Evolutionary conservation across 2,113 vertebrate species (phyloP).

Genomic region (Ochotona princeps): DNA sequence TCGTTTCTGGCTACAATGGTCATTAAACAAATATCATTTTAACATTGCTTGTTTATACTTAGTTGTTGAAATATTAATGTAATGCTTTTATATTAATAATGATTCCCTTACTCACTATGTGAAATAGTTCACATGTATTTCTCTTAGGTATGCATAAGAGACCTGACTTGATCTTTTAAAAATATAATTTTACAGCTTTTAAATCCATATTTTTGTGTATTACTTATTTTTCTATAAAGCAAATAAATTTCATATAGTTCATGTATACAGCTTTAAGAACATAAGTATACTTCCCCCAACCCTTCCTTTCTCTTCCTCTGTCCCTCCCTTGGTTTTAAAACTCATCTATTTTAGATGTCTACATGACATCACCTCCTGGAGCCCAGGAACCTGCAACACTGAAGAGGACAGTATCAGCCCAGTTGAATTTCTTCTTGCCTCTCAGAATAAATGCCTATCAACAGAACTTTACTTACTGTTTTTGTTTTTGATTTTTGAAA

Average conservation of each 20-base stretch:
- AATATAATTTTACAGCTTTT: not conserved
- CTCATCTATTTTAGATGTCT: not conserved
- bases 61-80: not conserved
- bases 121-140: not conserved
- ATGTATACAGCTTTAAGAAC: too few relatives aligned
- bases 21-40: not conserved
- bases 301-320: too few relatives aligned
- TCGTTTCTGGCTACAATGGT: not conserved
- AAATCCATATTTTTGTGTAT: too few relatives aligned
- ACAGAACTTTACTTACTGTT: not conserved
- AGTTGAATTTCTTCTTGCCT: conserved; percentile 11
- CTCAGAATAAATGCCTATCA: conserved; percentile 1
- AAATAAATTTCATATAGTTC: too few relatives aligned
- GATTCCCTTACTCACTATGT: not conserved
- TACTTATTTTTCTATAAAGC: too few relatives aligned
- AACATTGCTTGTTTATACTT: not conserved
- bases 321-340: not conserved
- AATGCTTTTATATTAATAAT: conserved; percentile 16
- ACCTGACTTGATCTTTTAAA: not conserved
- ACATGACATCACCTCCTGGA: not conserved
- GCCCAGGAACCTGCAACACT: not conserved
- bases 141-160: not conserved
- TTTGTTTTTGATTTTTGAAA: not conserved
- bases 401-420: not conserved
- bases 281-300: not conserved